A percentile compares a stretch with the other conserved stretches of the same genome.
These are phyloP conservation scores for Heliconius melpomene DNA, from an alignment of 1,140 invertebrate species.

Conservation along the genomic window DNA sequence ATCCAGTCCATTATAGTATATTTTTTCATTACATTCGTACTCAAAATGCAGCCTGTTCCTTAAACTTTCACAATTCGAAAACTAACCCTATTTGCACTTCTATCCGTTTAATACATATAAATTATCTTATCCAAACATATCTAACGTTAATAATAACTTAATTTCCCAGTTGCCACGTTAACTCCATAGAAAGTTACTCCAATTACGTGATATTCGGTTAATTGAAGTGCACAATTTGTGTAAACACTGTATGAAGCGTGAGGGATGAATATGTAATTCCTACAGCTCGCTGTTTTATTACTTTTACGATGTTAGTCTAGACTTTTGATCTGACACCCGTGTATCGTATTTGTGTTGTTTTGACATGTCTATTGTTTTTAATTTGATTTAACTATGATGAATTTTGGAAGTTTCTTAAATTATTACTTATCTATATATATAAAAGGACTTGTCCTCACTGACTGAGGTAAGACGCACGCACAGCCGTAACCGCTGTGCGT, in stretches of 20 bases:
- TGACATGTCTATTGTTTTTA: background rate
- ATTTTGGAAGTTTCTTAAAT: too few relatives aligned
- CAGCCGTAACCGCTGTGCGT: too few relatives aligned
- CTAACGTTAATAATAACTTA: background rate
- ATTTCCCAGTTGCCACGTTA: background rate
- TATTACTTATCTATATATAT: too few relatives aligned
- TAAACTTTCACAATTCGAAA: background rate
- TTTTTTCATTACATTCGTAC: background rate
- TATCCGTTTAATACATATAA: background rate
- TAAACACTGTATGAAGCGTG: background rate
- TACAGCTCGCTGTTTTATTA: background rate
- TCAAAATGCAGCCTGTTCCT: background rate
- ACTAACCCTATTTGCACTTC: background rate
- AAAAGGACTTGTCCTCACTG: too few relatives aligned
- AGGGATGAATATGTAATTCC: background rate
- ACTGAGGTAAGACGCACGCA: too few relatives aligned
- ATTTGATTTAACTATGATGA: background rate
- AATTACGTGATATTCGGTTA: background rate
- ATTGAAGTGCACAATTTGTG: conserved; percentile 11
- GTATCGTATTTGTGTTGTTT: background rate
- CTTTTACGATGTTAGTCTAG: conserved; percentile 5
- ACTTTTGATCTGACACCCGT: background rate
- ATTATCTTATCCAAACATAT: background rate
- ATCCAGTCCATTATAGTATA: background rate
- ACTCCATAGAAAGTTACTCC: background rate